Percentiles rank a stretch among this genome's conserved stretches.
These are phyloP conservation scores for Drosophila tanythrix DNA, from an alignment of 2,888 invertebrate species.

Conservation along the genomic window DNA sequence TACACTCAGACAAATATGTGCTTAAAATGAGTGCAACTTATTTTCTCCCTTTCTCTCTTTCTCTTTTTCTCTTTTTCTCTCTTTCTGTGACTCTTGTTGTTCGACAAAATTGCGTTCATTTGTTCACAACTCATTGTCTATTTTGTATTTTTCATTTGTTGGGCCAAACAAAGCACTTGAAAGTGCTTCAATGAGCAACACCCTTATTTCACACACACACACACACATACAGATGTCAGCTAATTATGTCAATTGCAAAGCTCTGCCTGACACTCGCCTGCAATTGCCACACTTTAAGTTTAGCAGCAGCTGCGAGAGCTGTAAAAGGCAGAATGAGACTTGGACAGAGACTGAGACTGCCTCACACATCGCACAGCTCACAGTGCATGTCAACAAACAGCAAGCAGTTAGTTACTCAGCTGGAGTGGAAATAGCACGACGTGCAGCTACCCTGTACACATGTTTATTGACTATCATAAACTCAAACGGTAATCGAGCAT, in stretches of 20 bases:
- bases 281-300: constrained; percentile 54
- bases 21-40: not conserved
- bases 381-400: constrained; percentile 38
- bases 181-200: constrained; percentile 33
- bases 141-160: constrained; percentile 6
- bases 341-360: not conserved
- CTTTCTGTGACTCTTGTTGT: not conserved
- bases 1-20: not conserved
- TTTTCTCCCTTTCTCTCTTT: not conserved
- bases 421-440: not conserved
- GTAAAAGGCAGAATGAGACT: constrained; percentile 3
- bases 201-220: constrained; percentile 15
- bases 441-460: not conserved
- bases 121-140: constrained; percentile 29
- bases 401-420: constrained; percentile 3
- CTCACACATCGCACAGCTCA: constrained; percentile 33
- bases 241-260: constrained; percentile 72
- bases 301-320: constrained; percentile 24
- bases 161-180: constrained; percentile 50
- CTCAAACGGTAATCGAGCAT: not conserved
- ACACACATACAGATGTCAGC: constrained; percentile 30
- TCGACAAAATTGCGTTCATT: constrained; percentile 16
- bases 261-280: constrained; percentile 55
- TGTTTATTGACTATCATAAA: not conserved
- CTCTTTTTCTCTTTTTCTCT: not conserved